Conservation (phyloP, 2,888 invertebrate genomes). For the Augiades crinisus region DNA sequence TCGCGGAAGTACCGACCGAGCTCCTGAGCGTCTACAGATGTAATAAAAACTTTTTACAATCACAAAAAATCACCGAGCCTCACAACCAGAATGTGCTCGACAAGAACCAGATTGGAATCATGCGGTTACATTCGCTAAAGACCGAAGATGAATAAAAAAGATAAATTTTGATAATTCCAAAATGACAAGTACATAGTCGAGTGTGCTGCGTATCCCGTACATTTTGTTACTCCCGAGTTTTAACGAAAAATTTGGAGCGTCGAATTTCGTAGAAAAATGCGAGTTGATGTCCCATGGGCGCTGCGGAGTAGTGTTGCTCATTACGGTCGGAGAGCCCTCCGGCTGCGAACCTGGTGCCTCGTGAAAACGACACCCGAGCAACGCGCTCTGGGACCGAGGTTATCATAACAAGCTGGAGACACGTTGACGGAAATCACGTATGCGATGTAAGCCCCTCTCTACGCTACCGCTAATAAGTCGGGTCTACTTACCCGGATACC, state of each 20-base stretch:
- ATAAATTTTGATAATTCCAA: background rate
- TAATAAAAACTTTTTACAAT: constrained; percentile 13
- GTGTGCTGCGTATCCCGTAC: background rate
- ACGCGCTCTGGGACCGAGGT: constrained; percentile 39
- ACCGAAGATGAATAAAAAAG: constrained; percentile 8
- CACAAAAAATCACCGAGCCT: constrained; percentile 5
- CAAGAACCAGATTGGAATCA: constrained; percentile 10
- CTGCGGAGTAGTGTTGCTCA: constrained; percentile 21
- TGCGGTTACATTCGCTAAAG: constrained; percentile 9
- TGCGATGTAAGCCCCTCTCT: constrained; percentile 33
- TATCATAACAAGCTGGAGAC: constrained; percentile 35
- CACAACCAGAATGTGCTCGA: constrained; percentile 18
- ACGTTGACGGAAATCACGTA: constrained; percentile 51
- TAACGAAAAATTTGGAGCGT: constrained; percentile 21
- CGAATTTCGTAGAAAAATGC: constrained; percentile 20
- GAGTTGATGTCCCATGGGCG: constrained; percentile 22
- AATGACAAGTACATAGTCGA: constrained; percentile 5
- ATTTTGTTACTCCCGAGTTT: constrained; percentile 7
- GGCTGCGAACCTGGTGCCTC: constrained; percentile 26
- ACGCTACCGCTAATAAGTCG: constrained; percentile 2
- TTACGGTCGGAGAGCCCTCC: constrained; percentile 18
- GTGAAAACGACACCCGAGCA: constrained; percentile 52
- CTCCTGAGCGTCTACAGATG: constrained; percentile 3
- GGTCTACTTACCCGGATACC: background rate
- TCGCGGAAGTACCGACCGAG: constrained; percentile 10